A percentile compares a stretch with the other conserved stretches of the same genome.
Conservation (phyloP, 2,113 vertebrate genomes). For the Trichomycterus rosablanca region DNA sequence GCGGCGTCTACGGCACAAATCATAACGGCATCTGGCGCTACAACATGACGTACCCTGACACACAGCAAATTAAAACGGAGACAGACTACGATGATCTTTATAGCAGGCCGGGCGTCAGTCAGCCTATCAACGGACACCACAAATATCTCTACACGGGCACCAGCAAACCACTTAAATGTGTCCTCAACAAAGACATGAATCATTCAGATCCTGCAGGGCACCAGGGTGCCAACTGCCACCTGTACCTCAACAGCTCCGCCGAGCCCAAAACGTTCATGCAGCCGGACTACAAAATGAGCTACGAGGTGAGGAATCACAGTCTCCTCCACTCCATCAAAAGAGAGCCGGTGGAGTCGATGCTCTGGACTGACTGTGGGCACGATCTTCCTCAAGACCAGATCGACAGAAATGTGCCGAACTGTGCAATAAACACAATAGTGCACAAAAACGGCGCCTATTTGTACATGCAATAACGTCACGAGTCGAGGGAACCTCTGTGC, state of each 20-base stretch:
- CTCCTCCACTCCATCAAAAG: conserved; percentile 69
- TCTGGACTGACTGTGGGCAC: conserved; percentile 50
- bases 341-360: conserved; percentile 71
- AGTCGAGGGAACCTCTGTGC: background rate
- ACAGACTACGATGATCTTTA: conserved; percentile 48
- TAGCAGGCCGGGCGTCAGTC: conserved; percentile 51
- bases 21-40: conserved; percentile 61
- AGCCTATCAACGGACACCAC: conserved; percentile 53
- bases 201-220: conserved; percentile 43
- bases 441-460: conserved; percentile 62
- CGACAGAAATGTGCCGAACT: conserved; percentile 55
- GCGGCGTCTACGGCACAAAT: conserved; percentile 32
- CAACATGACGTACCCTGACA: conserved; percentile 49
- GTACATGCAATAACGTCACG: conserved; percentile 64
- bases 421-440: conserved; percentile 43
- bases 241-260: conserved; percentile 49
- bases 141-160: conserved; percentile 46
- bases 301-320: conserved; percentile 60
- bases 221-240: conserved; percentile 42
- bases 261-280: conserved; percentile 54
- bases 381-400: conserved; percentile 42
- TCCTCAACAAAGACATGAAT: conserved; percentile 55
- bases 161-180: conserved; percentile 51
- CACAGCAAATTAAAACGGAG: conserved; percentile 71
- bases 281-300: conserved; percentile 52